Conservation (phyloP, 2,797 vertebrate species). For the Sardinella longiceps region DNA sequence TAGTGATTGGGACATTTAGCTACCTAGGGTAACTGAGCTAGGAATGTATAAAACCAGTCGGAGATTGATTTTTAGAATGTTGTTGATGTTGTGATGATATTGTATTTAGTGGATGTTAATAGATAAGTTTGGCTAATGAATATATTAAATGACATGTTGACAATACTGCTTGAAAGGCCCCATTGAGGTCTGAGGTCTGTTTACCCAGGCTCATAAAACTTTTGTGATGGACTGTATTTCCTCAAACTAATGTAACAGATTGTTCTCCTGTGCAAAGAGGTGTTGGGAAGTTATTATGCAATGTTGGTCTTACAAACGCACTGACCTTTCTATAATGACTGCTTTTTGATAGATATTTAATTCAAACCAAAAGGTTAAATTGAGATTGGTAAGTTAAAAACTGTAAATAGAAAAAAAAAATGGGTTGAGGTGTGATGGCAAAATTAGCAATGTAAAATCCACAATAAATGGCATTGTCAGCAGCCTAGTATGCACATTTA, state of each 20-base stretch:
- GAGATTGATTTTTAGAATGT: too few species aligned
- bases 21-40: too few species aligned
- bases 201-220: too few species aligned
- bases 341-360: neutral
- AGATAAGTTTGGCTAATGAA: too few species aligned
- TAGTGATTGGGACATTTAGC: too few species aligned
- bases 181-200: too few species aligned
- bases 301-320: neutral
- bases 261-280: neutral
- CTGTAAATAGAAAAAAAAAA: neutral
- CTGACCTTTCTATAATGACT: neutral
- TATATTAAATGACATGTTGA: too few species aligned
- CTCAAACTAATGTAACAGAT: neutral
- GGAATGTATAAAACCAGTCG: too few species aligned
- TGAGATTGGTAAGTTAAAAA: neutral
- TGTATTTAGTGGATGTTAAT: too few species aligned
- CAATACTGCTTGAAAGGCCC: too few species aligned
- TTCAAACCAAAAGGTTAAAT: neutral
- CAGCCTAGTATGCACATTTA: neutral
- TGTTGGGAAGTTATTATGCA: neutral
- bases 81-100: too few species aligned
- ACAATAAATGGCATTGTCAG: neutral
- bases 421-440: neutral
- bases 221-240: neutral
- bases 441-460: neutral